Evolutionary conservation across 2,797 vertebrate genomes (phyloP).

Genomic region (Ambastaia sidthimunki): DNA sequence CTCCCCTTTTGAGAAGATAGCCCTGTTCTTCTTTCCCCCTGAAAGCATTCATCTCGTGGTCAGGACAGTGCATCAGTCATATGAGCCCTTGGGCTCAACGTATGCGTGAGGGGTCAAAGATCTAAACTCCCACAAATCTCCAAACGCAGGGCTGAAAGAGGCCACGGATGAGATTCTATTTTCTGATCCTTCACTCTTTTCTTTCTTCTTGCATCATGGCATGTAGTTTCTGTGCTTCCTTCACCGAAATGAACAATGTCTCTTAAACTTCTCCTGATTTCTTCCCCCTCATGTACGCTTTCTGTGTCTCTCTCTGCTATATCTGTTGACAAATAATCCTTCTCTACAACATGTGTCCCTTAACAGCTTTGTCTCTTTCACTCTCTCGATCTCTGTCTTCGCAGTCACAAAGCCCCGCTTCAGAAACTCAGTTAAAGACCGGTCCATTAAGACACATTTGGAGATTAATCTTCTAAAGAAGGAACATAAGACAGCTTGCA

Average conservation of each 20-base stretch:
- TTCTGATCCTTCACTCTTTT: neutral
- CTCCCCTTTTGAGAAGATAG: conserved; percentile 46
- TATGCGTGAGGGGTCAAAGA: conserved; percentile 58
- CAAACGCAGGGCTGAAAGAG: conserved; percentile 47
- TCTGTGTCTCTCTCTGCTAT: conserved; percentile 17
- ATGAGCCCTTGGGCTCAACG: conserved; percentile 54
- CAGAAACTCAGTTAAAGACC: conserved; percentile 29
- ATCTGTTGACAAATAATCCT: conserved; percentile 13
- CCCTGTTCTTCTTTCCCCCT: conserved; percentile 40
- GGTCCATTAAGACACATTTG: conserved; percentile 44
- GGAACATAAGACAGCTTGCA: conserved; percentile 38
- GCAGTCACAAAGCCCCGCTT: conserved; percentile 30
- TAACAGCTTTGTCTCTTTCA: conserved; percentile 1
- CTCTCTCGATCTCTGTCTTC: neutral
- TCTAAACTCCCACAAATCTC: conserved; percentile 62
- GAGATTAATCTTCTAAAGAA: conserved; percentile 41
- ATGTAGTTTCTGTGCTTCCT: conserved; percentile 23
- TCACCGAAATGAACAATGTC: conserved; percentile 2
- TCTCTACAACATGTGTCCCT: neutral
- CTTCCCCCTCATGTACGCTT: conserved; percentile 4
- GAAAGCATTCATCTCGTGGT: conserved; percentile 51
- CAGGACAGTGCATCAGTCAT: conserved; percentile 62
- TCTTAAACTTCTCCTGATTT: neutral
- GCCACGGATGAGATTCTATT: conserved; percentile 39
- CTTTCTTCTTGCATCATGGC: conserved; percentile 3